Conservation (phyloP, 2,888 invertebrate genomes). For the Adelognathus sp. region DNA sequence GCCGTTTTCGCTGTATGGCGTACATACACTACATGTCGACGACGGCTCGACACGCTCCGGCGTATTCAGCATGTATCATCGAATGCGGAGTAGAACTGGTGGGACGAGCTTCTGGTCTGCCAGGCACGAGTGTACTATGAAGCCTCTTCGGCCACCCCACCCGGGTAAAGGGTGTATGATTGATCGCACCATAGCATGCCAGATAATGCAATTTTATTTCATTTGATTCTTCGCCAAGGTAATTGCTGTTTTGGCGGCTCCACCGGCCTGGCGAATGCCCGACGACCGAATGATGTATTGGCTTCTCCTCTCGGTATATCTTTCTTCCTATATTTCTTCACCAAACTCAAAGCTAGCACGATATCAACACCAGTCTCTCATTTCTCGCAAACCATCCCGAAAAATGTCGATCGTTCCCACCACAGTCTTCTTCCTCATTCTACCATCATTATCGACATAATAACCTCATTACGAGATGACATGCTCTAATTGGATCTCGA, state of each 20-base stretch:
- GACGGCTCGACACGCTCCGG: conserved; percentile 18
- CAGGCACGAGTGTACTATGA: conserved; percentile 37
- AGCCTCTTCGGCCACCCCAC: conserved; percentile 52
- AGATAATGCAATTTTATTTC: conserved; percentile 81
- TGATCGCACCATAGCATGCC: conserved; percentile 80
- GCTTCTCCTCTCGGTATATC: conserved; percentile 69
- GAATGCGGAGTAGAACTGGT: conserved; percentile 25
- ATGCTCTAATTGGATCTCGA: conserved; percentile 43
- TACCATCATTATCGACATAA: conserved; percentile 33
- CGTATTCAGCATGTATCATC: conserved; percentile 24
- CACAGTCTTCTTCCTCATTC: background rate
- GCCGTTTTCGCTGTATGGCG: background rate
- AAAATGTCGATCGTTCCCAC: background rate
- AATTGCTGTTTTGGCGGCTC: conserved; percentile 80
- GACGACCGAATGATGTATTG: conserved; percentile 78
- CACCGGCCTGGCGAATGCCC: conserved; percentile 70
- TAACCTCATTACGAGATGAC: conserved; percentile 15
- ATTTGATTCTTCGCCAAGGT: conserved; percentile 79
- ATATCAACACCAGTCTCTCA: conserved; percentile 31
- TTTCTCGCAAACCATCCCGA: conserved; percentile 5
- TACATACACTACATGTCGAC: background rate
- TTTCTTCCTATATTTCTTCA: conserved; percentile 47
- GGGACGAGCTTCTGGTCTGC: conserved; percentile 24
- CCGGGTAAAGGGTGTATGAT: conserved; percentile 76
- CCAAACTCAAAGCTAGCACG: conserved; percentile 44